These are phyloP conservation scores for Poecile montanus DNA, from an alignment of 2,797 vertebrate species.

Conservation along the genomic window DNA sequence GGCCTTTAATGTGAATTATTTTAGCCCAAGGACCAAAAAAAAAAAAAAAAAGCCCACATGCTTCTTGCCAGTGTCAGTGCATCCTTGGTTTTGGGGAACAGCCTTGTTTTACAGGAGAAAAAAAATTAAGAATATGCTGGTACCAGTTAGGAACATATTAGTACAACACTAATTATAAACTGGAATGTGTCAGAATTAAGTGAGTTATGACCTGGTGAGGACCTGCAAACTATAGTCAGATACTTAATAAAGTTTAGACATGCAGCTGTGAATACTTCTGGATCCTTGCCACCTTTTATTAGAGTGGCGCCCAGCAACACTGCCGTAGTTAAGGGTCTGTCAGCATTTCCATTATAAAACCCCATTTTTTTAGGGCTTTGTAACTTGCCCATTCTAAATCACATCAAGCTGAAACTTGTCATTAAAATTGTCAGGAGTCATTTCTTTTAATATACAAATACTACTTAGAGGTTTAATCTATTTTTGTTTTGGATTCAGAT, in stretches of 20 bases:
- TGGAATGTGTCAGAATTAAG: constrained; percentile 78
- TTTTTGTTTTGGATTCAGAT: background rate
- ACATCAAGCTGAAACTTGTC: constrained; percentile 69
- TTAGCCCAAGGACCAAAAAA: background rate
- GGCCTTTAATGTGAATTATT: constrained; percentile 11
- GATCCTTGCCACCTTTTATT: constrained; percentile 77
- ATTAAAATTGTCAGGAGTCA: constrained; percentile 44
- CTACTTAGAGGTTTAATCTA: background rate
- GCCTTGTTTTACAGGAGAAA: constrained; percentile 43
- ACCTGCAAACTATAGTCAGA: constrained; percentile 76
- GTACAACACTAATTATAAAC: constrained; percentile 75
- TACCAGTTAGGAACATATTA: constrained; percentile 72
- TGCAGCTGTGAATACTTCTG: constrained; percentile 76
- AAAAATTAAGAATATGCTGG: constrained; percentile 18
- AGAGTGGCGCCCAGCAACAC: constrained; percentile 70
- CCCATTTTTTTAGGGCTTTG: constrained; percentile 54
- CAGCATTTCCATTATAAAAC: constrained; percentile 24
- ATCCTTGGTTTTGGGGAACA: constrained; percentile 56
- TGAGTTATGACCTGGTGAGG: constrained; percentile 75
- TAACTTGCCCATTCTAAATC: constrained; percentile 58
- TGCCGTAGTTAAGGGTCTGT: constrained; percentile 49
- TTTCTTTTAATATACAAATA: constrained; percentile 21
- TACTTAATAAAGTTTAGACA: constrained; percentile 80
- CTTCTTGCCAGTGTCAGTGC: constrained; percentile 14
- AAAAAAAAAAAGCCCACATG: background rate